Base-by-base conservation (phyloP, 1,140 invertebrate species). In the Drosophila lacertosa region DNA sequence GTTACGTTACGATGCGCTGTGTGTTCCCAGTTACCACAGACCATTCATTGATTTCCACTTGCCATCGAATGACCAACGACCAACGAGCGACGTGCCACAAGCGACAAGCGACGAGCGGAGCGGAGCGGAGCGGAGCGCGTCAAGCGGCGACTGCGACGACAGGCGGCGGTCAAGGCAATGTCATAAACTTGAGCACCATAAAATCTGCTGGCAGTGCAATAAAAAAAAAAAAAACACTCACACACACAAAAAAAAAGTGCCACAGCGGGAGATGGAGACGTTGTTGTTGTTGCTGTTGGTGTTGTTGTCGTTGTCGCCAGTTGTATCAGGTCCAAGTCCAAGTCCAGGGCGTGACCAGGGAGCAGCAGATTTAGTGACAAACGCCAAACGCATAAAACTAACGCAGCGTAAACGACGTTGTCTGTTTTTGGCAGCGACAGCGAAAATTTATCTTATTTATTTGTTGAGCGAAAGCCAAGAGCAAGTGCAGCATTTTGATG, bases 161-260 rank as follows among this genome's bases (percentile, higher is more conserved):
- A 45, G 75, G 47, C 69, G 78, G 74, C 72, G 82, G 77, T 88
- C 79, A 89, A 84, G 77, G 79, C 65, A 67, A 64, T 62, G 78
- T 80, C 83, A 90, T 90, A 90, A 90, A 90, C 78, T 90, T 78
- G 83, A 90, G 89, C 89, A 78, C 89, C 89, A 90, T 90, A 90
- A 90, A 90, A 90, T 89, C 77, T 83, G 77, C 83, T 89, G 83
- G 88, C 88, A 90, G 58, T 45, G 74, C 77, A 79, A 90, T 90
- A 90, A 90, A 90, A 89, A 70, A 88, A 84, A 74, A 40, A 4
- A 13, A 2, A 40, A 7, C 39, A 40, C n/a, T n/a, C n/a, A n/a
- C n/a, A n/a, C n/a, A n/a, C n/a, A n/a, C n/a, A n/a, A n/a, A n/a
- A n/a, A n/a, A n/a, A n/a, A n/a, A n/a, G 20, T 83, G 74, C 74